Base-by-base conservation (phyloP, 1,140 invertebrate genomes). In the Riptortus pedestris region DNA sequence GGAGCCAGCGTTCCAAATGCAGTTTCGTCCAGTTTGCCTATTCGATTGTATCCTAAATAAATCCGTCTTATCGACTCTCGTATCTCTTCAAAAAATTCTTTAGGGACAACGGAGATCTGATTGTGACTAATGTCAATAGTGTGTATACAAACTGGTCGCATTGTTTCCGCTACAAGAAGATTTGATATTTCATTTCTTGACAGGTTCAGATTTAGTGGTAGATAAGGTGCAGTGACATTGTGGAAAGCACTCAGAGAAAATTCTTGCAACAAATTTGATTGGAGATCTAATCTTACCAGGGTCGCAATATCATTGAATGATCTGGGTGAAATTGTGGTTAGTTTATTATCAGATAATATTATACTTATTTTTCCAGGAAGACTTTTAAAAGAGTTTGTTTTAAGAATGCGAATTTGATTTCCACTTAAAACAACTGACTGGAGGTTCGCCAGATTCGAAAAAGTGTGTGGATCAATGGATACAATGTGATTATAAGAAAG, bases 401-500 rank as follows among this genome's bases (percentile, higher is more conserved):
- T 73, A 1, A 87, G 72, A 12, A 70, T 72, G 67, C 78, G 78
- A 66, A 91, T 80, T 72, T 81, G 80, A 72, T 90, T 90, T 47
- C 81, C 84, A 66, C 82, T 82, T 66, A 90, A 75, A 70, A 85
- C 81, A 62, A 90, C 77, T 57, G 81, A 86, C 73, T 86, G 81
- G 67, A 90, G 72, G 61, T 81, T 80, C 12, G 75, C 74, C 67
- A 90, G 75, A 67, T 77, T 77, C 52, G 76, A 72, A 72, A 90
- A 90, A 16, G 83, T 85, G 61, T 80, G 75, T n/a, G 77, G 71
- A 27, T 80, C 77, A 24, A 90, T 71, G 12, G 71, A 73, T 65
- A 79, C 79, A 52, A 90, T 71, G 64, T 83, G 80, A 74, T 91
- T 91, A 69, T 88, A 83, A 3, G 86, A 85, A 38, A 91, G 74